Conservation (phyloP, 2,113 vertebrate species). For the Tetraodon nigroviridis region DNA sequence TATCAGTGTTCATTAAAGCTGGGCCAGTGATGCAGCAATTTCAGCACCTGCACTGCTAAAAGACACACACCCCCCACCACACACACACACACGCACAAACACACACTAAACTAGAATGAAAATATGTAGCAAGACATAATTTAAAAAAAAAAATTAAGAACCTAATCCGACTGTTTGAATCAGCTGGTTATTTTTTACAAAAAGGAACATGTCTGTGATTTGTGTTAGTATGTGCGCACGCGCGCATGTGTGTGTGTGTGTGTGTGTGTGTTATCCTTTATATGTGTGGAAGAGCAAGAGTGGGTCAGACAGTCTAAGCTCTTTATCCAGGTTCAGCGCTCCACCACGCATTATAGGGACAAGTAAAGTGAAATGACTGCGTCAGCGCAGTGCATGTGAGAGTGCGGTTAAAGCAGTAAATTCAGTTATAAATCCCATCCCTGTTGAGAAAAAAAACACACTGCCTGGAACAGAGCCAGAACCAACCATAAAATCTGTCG, state of each 20-base stretch:
- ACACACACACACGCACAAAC: slow-evolving; percentile 3
- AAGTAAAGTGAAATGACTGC: slow-evolving; percentile 61
- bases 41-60: slow-evolving; percentile 54
- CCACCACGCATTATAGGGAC: slow-evolving; percentile 48
- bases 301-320: slow-evolving; percentile 78
- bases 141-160: no score
- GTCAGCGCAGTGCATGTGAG: slow-evolving; percentile 63
- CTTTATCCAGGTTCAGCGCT: slow-evolving; percentile 71
- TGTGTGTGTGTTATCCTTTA: slow-evolving; percentile 8
- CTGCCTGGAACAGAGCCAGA: slow-evolving; percentile 44
- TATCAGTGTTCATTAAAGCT: slow-evolving; percentile 55
- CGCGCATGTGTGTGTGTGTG: slow-evolving; percentile 12
- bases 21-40: slow-evolving; percentile 50
- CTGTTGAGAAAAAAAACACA: slow-evolving; percentile 29
- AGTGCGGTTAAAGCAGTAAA: slow-evolving; percentile 41
- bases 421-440: slow-evolving; percentile 53
- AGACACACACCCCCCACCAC: not conserved
- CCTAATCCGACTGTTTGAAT: slow-evolving; percentile 41
- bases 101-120: slow-evolving; percentile 12
- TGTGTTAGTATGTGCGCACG: not conserved
- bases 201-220: slow-evolving; percentile 18
- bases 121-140: slow-evolving; percentile 20
- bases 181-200: slow-evolving; percentile 10
- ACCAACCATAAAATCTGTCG: slow-evolving; percentile 32
- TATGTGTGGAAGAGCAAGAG: slow-evolving; percentile 43